Percentiles rank a stretch among this genome's conserved stretches.
Evolutionary conservation across 2,888 invertebrate species (phyloP).

Genomic region (Caenorhabditis afra): DNA sequence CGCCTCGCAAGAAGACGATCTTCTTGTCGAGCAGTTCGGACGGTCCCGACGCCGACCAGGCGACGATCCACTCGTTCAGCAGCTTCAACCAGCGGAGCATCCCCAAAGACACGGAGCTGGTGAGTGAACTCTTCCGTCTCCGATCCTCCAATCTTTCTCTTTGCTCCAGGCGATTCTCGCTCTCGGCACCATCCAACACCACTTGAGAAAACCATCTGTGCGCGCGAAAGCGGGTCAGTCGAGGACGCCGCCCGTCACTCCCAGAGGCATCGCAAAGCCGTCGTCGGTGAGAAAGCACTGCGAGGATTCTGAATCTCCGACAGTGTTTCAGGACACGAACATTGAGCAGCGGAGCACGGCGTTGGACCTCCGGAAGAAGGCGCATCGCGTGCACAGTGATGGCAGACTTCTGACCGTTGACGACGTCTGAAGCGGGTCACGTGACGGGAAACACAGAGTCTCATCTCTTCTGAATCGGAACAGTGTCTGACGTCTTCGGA

Average conservation of each 20-base stretch:
- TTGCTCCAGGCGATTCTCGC: conserved; percentile 61
- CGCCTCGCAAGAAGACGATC: conserved; percentile 26
- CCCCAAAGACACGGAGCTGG: conserved; percentile 52
- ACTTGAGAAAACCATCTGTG: conserved; percentile 58
- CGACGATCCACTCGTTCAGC: conserved; percentile 53
- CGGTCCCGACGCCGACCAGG: conserved; percentile 41
- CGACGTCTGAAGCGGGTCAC: conserved; percentile 2
- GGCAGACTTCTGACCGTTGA: conserved; percentile 18
- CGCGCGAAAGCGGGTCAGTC: conserved; percentile 24
- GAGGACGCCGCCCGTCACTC: conserved; percentile 1
- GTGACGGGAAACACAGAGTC: background rate
- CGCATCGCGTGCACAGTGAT: conserved; percentile 40
- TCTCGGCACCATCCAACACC: conserved; percentile 61
- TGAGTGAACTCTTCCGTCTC: conserved; percentile 3
- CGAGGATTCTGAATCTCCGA: background rate
- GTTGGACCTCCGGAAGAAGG: conserved; percentile 29
- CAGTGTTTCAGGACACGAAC: conserved; percentile 35
- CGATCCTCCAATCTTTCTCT: background rate
- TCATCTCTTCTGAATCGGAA: conserved; percentile 4
- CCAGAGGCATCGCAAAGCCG: background rate
- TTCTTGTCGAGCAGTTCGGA: conserved; percentile 29
- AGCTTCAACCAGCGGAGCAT: conserved; percentile 46
- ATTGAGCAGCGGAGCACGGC: conserved; percentile 23
- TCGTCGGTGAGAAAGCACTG: conserved; percentile 7
- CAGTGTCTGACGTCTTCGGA: conserved; percentile 9